Evolutionary conservation across 2,888 invertebrate species (phyloP).

Genomic region (Nysson spinosus): DNA sequence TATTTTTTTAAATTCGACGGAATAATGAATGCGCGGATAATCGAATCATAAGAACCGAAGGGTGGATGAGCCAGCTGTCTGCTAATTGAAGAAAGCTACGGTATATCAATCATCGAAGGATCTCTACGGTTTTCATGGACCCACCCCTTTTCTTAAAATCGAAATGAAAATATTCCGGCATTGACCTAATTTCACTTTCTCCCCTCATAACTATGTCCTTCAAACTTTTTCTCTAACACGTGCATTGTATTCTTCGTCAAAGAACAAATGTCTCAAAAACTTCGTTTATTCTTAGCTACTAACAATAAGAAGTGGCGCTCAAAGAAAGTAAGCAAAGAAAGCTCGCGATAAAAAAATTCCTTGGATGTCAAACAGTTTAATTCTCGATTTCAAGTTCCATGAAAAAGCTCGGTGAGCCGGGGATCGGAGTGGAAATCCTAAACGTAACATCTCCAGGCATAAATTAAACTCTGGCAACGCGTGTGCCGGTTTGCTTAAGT

Average conservation of each 20-base stretch:
- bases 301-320: neutral
- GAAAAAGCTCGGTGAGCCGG: conserved; percentile 6
- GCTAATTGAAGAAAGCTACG: conserved; percentile 61
- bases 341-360: conserved; percentile 7
- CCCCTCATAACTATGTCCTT: too few relatives aligned
- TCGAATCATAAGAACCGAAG: conserved; percentile 51
- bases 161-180: conserved; percentile 10
- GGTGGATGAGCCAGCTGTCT: conserved; percentile 28
- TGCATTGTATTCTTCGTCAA: too few relatives aligned
- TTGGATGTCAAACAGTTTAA: conserved; percentile 43
- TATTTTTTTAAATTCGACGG: conserved; percentile 52
- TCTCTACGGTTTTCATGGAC: conserved; percentile 14
- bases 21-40: conserved; percentile 42
- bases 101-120: conserved; percentile 59
- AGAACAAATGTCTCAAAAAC: too few relatives aligned
- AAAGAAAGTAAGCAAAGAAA: conserved; percentile 10
- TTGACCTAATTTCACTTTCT: conserved; percentile 32
- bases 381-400: conserved; percentile 17
- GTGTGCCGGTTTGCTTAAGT: conserved; percentile 38
- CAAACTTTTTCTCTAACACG: too few relatives aligned
- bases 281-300: too few relatives aligned
- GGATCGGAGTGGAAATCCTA: conserved; percentile 49
- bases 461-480: conserved; percentile 47
- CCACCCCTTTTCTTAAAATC: neutral
- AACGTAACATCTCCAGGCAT: conserved; percentile 60